Conservation (phyloP, 2,113 vertebrate genomes). For the cattle (Bos taurus) region DNA sequence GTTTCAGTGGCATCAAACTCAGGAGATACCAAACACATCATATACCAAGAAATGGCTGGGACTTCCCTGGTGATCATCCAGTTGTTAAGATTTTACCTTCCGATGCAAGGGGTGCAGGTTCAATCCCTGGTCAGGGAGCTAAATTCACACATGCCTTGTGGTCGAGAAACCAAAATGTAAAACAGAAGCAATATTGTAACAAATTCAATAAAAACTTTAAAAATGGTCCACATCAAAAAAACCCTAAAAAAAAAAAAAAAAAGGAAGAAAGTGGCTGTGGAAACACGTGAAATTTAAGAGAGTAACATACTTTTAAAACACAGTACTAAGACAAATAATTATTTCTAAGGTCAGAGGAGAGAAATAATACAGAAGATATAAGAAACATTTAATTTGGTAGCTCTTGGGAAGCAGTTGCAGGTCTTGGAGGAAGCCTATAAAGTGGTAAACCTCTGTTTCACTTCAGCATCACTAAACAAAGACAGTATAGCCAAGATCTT, state of each 20-base stretch:
- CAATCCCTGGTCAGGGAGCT: neutral
- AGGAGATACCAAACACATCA: neutral
- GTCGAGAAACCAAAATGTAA: neutral
- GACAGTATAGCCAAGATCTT: neutral
- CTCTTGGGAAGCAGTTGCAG: neutral
- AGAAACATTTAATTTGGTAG: neutral
- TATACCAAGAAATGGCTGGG: neutral
- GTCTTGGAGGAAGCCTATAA: neutral
- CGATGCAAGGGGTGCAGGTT: rapidly evolving
- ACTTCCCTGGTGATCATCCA: neutral
- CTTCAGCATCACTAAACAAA: neutral
- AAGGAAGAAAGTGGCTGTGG: neutral
- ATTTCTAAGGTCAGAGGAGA: neutral
- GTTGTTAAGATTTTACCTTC: neutral
- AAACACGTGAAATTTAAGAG: neutral
- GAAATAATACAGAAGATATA: neutral
- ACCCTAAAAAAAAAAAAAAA: neutral
- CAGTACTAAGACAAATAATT: neutral
- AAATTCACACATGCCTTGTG: neutral
- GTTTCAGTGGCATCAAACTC: neutral
- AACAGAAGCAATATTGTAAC: neutral
- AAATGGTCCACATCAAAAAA: neutral
- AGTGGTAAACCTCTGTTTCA: neutral
- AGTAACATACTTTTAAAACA: neutral
- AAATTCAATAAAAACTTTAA: neutral